Percentiles rank a stretch among this genome's conserved stretches.
phyloP scores from a whole-genome alignment of 2,797 vertebrate species.

The Champsocephalus esox region DNA sequence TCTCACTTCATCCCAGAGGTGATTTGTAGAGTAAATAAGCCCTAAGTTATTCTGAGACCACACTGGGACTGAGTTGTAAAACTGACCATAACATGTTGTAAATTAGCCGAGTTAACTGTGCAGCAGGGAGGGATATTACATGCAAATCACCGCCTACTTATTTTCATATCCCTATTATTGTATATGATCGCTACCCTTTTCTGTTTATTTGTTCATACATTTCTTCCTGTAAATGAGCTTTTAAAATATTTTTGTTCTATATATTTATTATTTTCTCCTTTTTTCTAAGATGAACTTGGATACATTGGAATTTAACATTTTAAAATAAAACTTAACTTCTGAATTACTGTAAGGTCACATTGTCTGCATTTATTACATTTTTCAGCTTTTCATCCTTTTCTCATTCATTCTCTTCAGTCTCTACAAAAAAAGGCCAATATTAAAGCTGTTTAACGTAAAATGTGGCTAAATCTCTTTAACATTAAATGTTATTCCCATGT shows the following conservation, averaged over 20 bases:
- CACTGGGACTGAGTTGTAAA: conserved; percentile 30
- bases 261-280: background rate
- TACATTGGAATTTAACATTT: background rate
- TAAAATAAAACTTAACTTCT: background rate
- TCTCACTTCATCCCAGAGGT: conserved; percentile 41
- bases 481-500: no score
- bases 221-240: background rate
- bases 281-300: background rate
- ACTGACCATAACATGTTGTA: conserved; percentile 43
- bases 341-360: background rate
- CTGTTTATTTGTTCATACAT: no score
- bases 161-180: background rate
- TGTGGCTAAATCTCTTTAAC: background rate
- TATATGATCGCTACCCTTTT: background rate
- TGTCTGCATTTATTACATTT: background rate
- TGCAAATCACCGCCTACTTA: background rate
- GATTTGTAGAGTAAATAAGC: conserved; percentile 52
- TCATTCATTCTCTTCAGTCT: background rate
- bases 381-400: background rate
- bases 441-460: background rate
- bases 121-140: background rate
- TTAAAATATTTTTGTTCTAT: background rate
- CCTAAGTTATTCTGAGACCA: conserved; percentile 32
- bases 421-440: background rate
- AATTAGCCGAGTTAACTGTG: conserved; percentile 28